phyloP scores from a whole-genome alignment of 2,797 vertebrate genomes.

The Delichon dasypus region DNA sequence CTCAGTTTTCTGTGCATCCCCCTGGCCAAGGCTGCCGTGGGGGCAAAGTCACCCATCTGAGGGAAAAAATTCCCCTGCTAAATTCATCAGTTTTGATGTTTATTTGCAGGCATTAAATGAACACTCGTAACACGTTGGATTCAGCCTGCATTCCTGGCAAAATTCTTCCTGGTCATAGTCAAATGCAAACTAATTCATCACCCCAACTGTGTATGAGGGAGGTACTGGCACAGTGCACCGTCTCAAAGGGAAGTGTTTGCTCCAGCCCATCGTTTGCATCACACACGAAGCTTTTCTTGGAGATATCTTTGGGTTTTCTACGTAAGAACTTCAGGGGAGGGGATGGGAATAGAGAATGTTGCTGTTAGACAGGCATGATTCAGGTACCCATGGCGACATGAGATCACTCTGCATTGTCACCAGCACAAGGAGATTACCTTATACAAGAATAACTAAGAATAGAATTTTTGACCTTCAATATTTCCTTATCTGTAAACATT shows the following conservation, averaged over 20 bases:
- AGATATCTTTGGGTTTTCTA: neutral
- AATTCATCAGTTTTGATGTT: neutral
- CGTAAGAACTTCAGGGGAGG: neutral
- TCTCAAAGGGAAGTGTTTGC: neutral
- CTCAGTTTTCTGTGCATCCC: neutral
- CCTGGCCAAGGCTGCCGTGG: neutral
- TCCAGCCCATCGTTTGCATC: neutral
- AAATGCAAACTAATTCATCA: neutral
- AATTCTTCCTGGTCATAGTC: neutral
- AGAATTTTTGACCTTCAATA: slow-evolving; percentile 34
- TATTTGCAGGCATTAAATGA: neutral
- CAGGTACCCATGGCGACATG: slow-evolving; percentile 33
- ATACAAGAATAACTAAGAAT: slow-evolving; percentile 10
- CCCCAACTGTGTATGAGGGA: accelerated
- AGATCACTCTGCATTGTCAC: neutral
- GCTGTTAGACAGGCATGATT: slow-evolving; percentile 9
- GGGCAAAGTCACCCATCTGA: neutral
- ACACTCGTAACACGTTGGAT: accelerated
- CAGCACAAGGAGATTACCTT: neutral
- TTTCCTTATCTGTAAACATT: slow-evolving; percentile 48
- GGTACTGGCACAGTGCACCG: neutral
- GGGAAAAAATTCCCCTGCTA: neutral
- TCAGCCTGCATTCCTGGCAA: neutral
- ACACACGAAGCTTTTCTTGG: neutral
- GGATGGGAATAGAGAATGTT: neutral